These are phyloP conservation scores for Leistus spinibarbis DNA, from an alignment of 2,888 invertebrate genomes.

Conservation along the genomic window DNA sequence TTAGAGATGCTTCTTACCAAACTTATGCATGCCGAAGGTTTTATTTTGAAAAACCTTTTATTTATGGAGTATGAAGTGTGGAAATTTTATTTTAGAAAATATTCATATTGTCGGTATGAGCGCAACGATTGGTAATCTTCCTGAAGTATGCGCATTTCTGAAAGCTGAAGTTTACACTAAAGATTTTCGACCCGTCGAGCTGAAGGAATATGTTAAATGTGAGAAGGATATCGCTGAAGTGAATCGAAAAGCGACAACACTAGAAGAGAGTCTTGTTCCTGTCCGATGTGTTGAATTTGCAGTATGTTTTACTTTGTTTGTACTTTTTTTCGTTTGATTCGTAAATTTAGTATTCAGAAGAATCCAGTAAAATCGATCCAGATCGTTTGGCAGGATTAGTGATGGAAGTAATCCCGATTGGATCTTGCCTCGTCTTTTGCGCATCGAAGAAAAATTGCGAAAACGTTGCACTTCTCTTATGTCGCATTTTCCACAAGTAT, in stretches of 20 bases:
- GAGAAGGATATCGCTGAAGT: conserved; percentile 50
- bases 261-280: conserved; percentile 62
- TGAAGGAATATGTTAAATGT: conserved; percentile 75
- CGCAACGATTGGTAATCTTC: conserved; percentile 92
- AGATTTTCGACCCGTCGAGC: conserved; percentile 87
- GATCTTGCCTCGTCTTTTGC: conserved; percentile 89
- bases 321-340: conserved; percentile 3
- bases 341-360: conserved; percentile 64
- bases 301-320: conserved; percentile 50
- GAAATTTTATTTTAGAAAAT: conserved; percentile 61
- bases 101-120: conserved; percentile 96
- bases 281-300: conserved; percentile 60
- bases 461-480: conserved; percentile 81
- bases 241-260: conserved; percentile 56
- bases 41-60: neutral
- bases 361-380: conserved; percentile 70
- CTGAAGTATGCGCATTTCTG: conserved; percentile 80
- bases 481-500: conserved; percentile 61
- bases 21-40: conserved; percentile 69
- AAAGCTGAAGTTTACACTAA: conserved; percentile 80
- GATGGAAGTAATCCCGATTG: conserved; percentile 77
- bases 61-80: too few species aligned
- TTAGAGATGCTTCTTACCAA: conserved; percentile 86
- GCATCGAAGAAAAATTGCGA: conserved; percentile 92
- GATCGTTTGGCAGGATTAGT: conserved; percentile 82